Evolutionary conservation across 2,113 vertebrate species (phyloP).

Genomic region (Daboia siamensis): DNA sequence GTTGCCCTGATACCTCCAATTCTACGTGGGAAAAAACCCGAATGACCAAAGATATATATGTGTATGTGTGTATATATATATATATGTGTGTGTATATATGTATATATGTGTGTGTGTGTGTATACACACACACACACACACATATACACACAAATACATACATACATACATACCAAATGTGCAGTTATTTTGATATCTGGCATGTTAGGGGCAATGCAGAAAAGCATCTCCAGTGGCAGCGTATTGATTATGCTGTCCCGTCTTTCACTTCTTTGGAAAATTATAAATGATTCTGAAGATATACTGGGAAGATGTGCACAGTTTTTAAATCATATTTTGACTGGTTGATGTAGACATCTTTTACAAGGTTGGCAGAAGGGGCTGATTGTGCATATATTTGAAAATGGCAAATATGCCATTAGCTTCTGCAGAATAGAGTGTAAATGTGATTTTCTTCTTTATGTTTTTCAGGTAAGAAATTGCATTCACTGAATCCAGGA

Average conservation of each 20-base stretch:
- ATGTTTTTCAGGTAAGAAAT: conserved; percentile 82
- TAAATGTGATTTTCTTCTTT: conserved; percentile 69
- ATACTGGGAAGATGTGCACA: neutral
- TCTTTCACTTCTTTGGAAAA: neutral
- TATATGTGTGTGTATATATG: too few species aligned
- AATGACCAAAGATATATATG: too few species aligned
- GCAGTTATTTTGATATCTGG: neutral
- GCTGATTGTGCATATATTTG: conserved; percentile 51
- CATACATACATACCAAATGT: too few species aligned
- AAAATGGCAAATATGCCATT: conserved; percentile 60
- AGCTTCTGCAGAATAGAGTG: conserved; percentile 62
- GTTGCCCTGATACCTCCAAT: too few species aligned
- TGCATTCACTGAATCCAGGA: conserved; percentile 69
- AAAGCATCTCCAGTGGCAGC: neutral
- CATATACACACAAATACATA: too few species aligned
- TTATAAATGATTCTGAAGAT: conserved; percentile 18
- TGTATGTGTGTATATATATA: too few species aligned
- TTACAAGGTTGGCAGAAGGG: conserved; percentile 52
- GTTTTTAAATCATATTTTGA: conserved; percentile 14
- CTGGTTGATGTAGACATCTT: conserved; percentile 34
- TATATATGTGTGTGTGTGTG: too few species aligned
- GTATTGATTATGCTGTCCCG: conserved; percentile 11
- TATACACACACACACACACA: too few species aligned
- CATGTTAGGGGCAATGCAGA: neutral
- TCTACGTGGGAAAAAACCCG: too few species aligned